phyloP scores from a whole-genome alignment of 2,113 vertebrate species.

The Melanotaenia duboulayi region DNA sequence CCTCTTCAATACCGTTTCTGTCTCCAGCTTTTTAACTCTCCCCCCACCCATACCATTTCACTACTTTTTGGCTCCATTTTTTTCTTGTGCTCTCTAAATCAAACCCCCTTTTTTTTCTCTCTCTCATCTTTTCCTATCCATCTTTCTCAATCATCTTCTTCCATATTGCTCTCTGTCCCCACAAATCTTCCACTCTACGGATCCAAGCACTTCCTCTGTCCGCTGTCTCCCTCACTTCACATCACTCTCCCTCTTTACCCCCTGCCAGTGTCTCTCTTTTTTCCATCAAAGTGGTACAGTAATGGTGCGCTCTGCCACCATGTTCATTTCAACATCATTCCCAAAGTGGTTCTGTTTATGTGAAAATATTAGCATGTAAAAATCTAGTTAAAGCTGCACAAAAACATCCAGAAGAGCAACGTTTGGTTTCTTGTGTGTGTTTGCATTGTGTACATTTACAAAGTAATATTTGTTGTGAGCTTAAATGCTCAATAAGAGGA shows the following conservation, averaged over 20 bases:
- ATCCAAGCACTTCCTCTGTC: constrained; percentile 48
- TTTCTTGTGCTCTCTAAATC: constrained; percentile 63
- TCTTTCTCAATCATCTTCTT: constrained; percentile 74
- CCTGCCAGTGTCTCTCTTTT: constrained; percentile 13
- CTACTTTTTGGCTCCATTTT: constrained; percentile 58
- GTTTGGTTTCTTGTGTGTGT: not conserved
- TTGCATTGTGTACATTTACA: constrained; percentile 2
- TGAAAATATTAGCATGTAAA: constrained; percentile 40
- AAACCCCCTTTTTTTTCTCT: constrained; percentile 31
- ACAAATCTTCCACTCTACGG: constrained; percentile 66
- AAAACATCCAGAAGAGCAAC: constrained; percentile 14
- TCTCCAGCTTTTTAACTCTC: constrained; percentile 53
- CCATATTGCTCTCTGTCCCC: constrained; percentile 64
- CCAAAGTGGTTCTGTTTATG: constrained; percentile 63
- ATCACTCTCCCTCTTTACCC: constrained; percentile 20
- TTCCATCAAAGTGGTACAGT: constrained; percentile 38
- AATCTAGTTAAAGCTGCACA: constrained; percentile 16
- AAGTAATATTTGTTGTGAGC: not conserved
- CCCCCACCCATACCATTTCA: constrained; percentile 21
- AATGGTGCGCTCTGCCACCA: constrained; percentile 54
- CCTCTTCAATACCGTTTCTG: constrained; percentile 67
- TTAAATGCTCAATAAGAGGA: not conserved
- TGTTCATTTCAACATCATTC: constrained; percentile 47
- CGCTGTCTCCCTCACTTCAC: constrained; percentile 27
- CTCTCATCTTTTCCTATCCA: constrained; percentile 67